Percentiles rank a stretch among this genome's conserved stretches.
Evolutionary conservation across 2,797 vertebrate genomes (phyloP).

Genomic region (Ctenopoma multispine): DNA sequence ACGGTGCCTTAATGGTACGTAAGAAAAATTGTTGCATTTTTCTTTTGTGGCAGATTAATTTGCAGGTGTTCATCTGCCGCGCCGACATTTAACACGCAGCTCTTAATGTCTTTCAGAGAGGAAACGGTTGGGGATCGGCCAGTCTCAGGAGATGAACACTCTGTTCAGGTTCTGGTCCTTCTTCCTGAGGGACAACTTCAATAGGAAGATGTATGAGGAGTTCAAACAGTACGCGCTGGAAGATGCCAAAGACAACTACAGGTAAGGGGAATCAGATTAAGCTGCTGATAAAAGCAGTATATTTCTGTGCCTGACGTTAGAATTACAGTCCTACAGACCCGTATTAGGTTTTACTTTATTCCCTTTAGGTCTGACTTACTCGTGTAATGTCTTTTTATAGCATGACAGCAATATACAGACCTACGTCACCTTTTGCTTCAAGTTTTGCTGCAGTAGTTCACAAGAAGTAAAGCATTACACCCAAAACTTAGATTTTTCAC

Average conservation of each 20-base stretch:
- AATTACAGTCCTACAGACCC: too few species aligned
- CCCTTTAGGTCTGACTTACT: too few species aligned
- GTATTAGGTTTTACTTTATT: too few species aligned
- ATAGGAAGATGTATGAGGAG: slow-evolving; percentile 98
- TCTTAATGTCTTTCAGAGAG: slow-evolving; percentile 84
- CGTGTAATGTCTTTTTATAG: too few species aligned
- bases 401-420: too few species aligned
- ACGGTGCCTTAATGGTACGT: slow-evolving; percentile 89
- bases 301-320: not conserved
- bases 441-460: too few species aligned
- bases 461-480: too few species aligned
- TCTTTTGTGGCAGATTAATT: not conserved
- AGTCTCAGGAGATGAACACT: slow-evolving; percentile 98
- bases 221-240: slow-evolving; percentile 92
- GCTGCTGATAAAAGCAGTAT: not conserved
- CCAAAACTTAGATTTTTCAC: too few species aligned
- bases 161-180: slow-evolving; percentile 99
- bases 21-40: too few species aligned
- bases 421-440: too few species aligned
- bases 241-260: slow-evolving; percentile 95
- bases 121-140: slow-evolving; percentile 93
- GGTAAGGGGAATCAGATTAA: slow-evolving; percentile 66
- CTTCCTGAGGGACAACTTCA: slow-evolving; percentile 97
- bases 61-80: not conserved
- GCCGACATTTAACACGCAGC: not conserved